These are phyloP conservation scores for Zapus hudsonius DNA, from an alignment of 2,113 vertebrate genomes.

Conservation along the genomic window DNA sequence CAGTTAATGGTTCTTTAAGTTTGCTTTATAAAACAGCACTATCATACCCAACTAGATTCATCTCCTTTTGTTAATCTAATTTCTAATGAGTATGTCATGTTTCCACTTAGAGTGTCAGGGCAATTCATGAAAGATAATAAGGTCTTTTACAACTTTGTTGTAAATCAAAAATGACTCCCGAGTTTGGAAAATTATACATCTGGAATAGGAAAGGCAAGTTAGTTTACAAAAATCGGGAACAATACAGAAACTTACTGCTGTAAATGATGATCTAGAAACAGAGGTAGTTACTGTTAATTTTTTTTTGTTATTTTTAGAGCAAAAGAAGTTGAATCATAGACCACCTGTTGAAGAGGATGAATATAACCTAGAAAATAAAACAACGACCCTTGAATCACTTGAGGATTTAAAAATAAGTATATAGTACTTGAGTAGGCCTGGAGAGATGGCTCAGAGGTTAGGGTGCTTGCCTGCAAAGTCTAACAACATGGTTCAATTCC, in stretches of 20 bases:
- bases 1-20: neutral
- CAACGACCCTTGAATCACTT: neutral
- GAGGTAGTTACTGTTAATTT: neutral
- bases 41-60: neutral
- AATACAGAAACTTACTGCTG: neutral
- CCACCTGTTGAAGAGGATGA: neutral
- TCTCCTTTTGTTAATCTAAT: conserved; percentile 32
- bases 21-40: neutral
- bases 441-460: too few relatives aligned
- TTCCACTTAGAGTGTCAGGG: conserved; percentile 23
- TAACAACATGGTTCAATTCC: too few relatives aligned
- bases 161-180: conserved; percentile 23
- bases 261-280: neutral
- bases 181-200: neutral
- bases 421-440: too few relatives aligned
- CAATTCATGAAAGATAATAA: conserved; percentile 59
- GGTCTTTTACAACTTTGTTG: neutral
- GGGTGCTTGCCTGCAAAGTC: too few relatives aligned
- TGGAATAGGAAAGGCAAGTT: conserved; percentile 35
- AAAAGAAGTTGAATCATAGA: neutral
- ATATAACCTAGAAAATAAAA: neutral
- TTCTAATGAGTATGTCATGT: conserved; percentile 14
- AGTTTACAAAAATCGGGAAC: neutral
- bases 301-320: conserved; percentile 31
- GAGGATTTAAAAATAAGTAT: conserved; percentile 49